Conservation (phyloP, 2,888 invertebrate species). For the Polydesmus complanatus region DNA sequence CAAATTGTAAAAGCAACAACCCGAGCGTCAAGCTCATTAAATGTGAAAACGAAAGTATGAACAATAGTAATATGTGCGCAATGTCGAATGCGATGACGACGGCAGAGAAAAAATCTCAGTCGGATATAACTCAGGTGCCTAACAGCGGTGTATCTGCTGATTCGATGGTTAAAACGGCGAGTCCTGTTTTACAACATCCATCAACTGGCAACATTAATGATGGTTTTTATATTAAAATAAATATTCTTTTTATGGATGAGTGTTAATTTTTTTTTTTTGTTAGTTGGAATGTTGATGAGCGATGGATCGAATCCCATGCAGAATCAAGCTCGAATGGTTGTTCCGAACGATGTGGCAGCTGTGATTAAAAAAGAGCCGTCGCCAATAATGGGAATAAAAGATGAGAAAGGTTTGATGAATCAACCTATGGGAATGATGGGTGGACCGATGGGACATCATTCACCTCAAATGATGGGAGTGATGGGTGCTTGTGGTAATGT, state of each 20-base stretch:
- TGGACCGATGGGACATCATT: neutral
- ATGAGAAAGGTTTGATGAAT: slow-evolving; percentile 16
- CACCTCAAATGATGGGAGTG: neutral
- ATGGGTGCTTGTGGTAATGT: neutral
- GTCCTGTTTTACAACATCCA: neutral
- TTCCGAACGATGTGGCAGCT: neutral
- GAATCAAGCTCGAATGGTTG: neutral
- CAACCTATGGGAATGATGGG: slow-evolving; percentile 14
- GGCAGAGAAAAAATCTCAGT: neutral
- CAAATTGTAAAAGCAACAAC: slow-evolving; percentile 3
- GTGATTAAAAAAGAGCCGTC: slow-evolving; percentile 6
- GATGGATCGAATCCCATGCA: neutral
- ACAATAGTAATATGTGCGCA: neutral
- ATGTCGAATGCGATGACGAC: neutral
- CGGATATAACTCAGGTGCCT: neutral
- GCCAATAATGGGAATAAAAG: slow-evolving; percentile 9
- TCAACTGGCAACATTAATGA: neutral
- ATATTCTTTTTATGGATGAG: too few relatives aligned
- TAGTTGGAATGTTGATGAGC: neutral
- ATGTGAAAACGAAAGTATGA: neutral
- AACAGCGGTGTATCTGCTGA: neutral
- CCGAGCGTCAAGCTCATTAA: neutral
- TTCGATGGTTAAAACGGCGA: neutral
- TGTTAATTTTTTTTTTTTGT: neutral
- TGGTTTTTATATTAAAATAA: neutral